These are phyloP conservation scores for Fissipunctia ypsillon DNA, from an alignment of 2,888 invertebrate species.

Conservation along the genomic window DNA sequence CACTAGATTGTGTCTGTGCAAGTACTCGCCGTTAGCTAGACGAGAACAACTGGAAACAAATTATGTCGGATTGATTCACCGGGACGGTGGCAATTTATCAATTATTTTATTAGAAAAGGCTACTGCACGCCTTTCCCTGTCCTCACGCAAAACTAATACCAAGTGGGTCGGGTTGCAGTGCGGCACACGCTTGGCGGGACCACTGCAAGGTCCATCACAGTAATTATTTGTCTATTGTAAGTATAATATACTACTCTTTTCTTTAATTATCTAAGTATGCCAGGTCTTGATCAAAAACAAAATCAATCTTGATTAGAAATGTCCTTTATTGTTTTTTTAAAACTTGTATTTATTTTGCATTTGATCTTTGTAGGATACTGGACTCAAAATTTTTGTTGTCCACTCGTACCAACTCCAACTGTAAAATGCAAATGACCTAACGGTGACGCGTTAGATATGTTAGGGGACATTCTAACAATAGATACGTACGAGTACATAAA, in stretches of 20 bases:
- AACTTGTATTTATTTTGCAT: neutral
- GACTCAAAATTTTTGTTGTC: neutral
- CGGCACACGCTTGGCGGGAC: constrained; percentile 62
- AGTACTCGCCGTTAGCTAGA: no score
- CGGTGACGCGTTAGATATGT: neutral
- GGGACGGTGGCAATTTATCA: no score
- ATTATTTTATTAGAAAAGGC: neutral
- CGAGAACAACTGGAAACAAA: no score
- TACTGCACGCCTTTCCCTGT: constrained; percentile 48
- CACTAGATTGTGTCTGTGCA: no score
- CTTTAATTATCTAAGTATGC: constrained; percentile 25
- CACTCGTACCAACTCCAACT: neutral
- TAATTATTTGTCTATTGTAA: constrained; percentile 62
- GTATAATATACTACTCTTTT: constrained; percentile 22
- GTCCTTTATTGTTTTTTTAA: neutral
- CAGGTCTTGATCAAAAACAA: neutral
- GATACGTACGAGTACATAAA: constrained; percentile 6
- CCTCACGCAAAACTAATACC: constrained; percentile 63
- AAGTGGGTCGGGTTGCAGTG: constrained; percentile 65
- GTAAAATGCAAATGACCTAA: constrained; percentile 25
- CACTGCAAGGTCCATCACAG: constrained; percentile 61
- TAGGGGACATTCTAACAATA: constrained; percentile 8
- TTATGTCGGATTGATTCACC: no score
- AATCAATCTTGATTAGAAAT: neutral
- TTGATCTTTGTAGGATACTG: neutral